Percentiles rank a stretch among this genome's conserved stretches.
phyloP scores from a whole-genome alignment of 2,888 invertebrate species.

The Spisula solida region DNA sequence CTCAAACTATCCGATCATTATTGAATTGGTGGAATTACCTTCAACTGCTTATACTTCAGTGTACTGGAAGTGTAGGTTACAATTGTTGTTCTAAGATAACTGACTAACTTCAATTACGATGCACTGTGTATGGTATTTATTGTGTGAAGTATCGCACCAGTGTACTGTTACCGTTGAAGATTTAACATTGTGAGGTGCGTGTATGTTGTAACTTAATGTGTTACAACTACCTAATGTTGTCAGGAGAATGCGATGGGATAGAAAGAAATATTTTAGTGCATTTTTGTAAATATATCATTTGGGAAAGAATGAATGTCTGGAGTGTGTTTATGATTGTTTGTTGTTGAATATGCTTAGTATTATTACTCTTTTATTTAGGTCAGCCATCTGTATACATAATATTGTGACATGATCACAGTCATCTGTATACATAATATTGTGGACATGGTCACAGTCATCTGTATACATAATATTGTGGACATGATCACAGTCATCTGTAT shows the following conservation, averaged over 20 bases:
- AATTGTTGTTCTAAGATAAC: background rate
- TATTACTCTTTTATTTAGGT: background rate
- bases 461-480: too few species aligned
- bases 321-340: background rate
- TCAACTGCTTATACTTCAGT: background rate
- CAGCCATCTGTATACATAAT: too few species aligned
- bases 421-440: too few species aligned
- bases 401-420: too few species aligned
- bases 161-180: background rate
- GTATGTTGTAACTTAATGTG: background rate
- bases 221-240: background rate
- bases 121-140: background rate
- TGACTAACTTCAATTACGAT: background rate
- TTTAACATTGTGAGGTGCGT: background rate
- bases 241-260: background rate
- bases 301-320: background rate
- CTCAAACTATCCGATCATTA: background rate
- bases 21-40: background rate
- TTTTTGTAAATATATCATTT: slow-evolving; percentile 19
- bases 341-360: slow-evolving; percentile 1
- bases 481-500: too few species aligned
- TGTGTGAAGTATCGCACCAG: background rate
- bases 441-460: too few species aligned
- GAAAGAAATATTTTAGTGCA: background rate
- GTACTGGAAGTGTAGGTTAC: background rate